Base-by-base conservation (phyloP, 2,888 invertebrate genomes). In the Microctonus hyperodae region DNA sequence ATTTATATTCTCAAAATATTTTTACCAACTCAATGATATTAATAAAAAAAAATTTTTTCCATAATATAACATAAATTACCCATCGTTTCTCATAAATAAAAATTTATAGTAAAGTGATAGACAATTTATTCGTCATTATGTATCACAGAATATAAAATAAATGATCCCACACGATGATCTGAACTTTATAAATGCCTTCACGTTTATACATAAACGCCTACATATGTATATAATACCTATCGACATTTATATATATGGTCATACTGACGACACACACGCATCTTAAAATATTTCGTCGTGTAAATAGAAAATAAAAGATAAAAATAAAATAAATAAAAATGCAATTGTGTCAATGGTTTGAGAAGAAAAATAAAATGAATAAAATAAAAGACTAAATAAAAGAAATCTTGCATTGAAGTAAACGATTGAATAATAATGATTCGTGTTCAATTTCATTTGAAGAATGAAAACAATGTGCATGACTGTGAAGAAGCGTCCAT, bases 341-440 rank as follows among this genome's bases (percentile, higher is more conserved):
- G 28, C 3, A 28, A n/a, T 16, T 16, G 16, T 16, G 16, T 44
- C 44, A 44, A n/a, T 44, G 44, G 9, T 44, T 44, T 44, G n/a
- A n/a, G n/a, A n/a, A n/a, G n/a, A n/a, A n/a, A n/a, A n/a, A n/a
- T n/a, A n/a, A n/a, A n/a, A n/a, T n/a, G 7, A 28, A 28, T 28
- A 28, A 28, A 28, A 28, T 28, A 28, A 28, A n/a, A n/a, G n/a
- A 37, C 3, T 9, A 13, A 13, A 37, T 37, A 11, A 37, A 13
- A 37, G 13, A 44, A 44, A 44, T 56, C 65, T 64, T 57, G 64
- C 60, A 31, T 48, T 65, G 40, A n/a, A 63, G 63, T 65, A 65
- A 56, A 64, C 48, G 56, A 63, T 64, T 40, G 61, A 65, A 65
- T 67, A 69, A 67, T 56, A 22, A 35, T 33, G 16, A 56, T 33